A percentile compares a stretch with the other conserved stretches of the same genome.
Conservation (phyloP, 2,888 invertebrate genomes). For the Drosophila anomelani region DNA sequence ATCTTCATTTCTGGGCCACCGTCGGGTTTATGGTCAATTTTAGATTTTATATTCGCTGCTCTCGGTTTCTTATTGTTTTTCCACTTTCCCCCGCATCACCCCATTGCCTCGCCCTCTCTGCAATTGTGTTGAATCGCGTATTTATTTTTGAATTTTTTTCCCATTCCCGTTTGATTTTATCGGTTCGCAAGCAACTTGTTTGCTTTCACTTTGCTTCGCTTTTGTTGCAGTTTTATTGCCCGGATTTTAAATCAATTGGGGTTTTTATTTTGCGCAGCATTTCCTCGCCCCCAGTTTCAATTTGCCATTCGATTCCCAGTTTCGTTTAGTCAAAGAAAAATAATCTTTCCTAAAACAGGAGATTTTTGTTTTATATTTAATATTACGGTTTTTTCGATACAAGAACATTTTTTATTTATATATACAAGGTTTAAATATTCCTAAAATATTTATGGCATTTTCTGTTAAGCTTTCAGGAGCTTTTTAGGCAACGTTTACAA, state of each 20-base stretch:
- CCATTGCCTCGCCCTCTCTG: constrained; percentile 3
- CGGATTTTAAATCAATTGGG: constrained; percentile 54
- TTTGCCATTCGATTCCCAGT: constrained; percentile 14
- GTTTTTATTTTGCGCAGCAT: constrained; percentile 14
- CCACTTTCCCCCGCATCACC: not conserved
- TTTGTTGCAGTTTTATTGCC: constrained; percentile 45
- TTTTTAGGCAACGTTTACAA: not conserved
- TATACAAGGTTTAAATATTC: not conserved
- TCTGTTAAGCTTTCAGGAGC: constrained; percentile 6
- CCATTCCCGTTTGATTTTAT: constrained; percentile 56
- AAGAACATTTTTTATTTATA: not conserved
- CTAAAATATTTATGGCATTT: not conserved
- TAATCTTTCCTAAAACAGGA: not conserved
- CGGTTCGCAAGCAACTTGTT: constrained; percentile 52
- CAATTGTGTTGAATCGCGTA: constrained; percentile 32
- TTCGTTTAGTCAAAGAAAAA: constrained; percentile 11
- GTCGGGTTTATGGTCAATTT: constrained; percentile 69
- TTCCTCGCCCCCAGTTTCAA: constrained; percentile 16
- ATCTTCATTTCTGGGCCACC: constrained; percentile 35
- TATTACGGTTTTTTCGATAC: not conserved
- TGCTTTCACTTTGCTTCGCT: constrained; percentile 50
- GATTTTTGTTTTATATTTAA: not conserved
- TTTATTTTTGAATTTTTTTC: constrained; percentile 52
- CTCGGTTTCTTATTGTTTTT: constrained; percentile 36
- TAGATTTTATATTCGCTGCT: constrained; percentile 44